phyloP scores from a whole-genome alignment of 2,797 vertebrate genomes.

The Neosilurus mollespiculum region DNA sequence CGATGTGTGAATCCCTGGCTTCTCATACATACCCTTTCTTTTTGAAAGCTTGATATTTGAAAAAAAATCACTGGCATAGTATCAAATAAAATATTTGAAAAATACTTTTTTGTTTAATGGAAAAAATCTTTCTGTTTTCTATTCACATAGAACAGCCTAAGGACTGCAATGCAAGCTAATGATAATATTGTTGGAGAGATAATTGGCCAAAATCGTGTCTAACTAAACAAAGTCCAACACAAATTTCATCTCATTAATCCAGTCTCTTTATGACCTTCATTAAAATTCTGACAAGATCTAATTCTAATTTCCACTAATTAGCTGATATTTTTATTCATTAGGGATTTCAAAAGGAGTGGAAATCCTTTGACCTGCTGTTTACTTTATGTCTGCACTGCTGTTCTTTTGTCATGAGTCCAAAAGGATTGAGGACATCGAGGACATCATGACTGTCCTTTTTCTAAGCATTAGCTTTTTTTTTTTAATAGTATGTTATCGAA shows the following conservation, averaged over 20 bases:
- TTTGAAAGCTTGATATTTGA: background rate
- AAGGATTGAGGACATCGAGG: constrained; percentile 28
- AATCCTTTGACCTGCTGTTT: constrained; percentile 37
- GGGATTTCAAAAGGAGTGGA: constrained; percentile 29
- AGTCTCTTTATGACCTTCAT: constrained; percentile 28
- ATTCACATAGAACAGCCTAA: background rate
- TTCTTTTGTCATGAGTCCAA: constrained; percentile 26
- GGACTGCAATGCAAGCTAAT: constrained; percentile 31
- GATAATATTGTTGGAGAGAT: constrained; percentile 39
- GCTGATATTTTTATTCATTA: constrained; percentile 33
- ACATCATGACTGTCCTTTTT: background rate
- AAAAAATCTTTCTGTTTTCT: too few relatives aligned
- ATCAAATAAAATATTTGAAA: background rate
- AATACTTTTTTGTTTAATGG: too few relatives aligned
- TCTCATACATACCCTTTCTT: background rate
- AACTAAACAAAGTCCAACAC: constrained; percentile 10
- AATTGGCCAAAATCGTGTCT: constrained; percentile 22
- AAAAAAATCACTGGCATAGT: background rate
- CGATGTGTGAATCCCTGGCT: background rate
- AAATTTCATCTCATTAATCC: constrained; percentile 32
- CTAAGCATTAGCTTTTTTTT: background rate
- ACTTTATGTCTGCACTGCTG: constrained; percentile 31
- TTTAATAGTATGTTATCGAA: background rate
- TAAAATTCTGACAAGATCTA: constrained; percentile 35
- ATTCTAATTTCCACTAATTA: constrained; percentile 36